These are phyloP conservation scores for Botia almorhae DNA, from an alignment of 2,797 vertebrate species.

Conservation along the genomic window DNA sequence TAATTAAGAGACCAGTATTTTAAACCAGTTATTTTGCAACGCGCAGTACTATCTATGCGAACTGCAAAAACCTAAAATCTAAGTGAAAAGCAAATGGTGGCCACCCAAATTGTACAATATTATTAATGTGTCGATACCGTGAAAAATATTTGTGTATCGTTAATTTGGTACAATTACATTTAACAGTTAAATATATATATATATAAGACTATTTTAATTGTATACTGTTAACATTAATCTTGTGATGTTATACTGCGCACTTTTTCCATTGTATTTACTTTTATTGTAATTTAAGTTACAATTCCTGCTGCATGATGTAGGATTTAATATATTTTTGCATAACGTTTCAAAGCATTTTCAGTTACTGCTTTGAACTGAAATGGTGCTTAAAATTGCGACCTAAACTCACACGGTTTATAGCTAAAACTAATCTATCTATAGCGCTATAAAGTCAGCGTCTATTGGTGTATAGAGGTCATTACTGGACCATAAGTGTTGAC, in stretches of 20 bases:
- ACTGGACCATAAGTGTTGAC: conserved; percentile 66
- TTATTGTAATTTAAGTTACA: not conserved
- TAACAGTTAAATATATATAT: not conserved
- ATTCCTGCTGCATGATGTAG: not conserved
- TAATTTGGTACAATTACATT: not conserved
- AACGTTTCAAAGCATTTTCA: not conserved
- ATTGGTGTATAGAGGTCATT: conserved; percentile 60
- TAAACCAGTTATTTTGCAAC: not conserved
- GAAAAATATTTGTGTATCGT: too few relatives aligned
- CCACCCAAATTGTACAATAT: not conserved
- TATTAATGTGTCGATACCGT: not conserved
- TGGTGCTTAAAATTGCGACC: not conserved
- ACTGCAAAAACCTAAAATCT: not conserved
- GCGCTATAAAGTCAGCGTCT: not conserved
- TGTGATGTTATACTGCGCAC: not conserved
- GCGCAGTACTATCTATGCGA: not conserved
- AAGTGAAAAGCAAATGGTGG: not conserved
- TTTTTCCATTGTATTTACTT: not conserved
- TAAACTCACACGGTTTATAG: conserved; percentile 5
- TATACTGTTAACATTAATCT: not conserved
- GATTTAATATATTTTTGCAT: not conserved
- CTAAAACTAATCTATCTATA: not conserved
- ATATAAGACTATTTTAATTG: not conserved
- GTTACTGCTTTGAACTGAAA: not conserved
- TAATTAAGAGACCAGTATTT: not conserved